Evolutionary conservation across 2,113 vertebrate genomes (phyloP).

Genomic region (Phylloscopus trochiloides): DNA sequence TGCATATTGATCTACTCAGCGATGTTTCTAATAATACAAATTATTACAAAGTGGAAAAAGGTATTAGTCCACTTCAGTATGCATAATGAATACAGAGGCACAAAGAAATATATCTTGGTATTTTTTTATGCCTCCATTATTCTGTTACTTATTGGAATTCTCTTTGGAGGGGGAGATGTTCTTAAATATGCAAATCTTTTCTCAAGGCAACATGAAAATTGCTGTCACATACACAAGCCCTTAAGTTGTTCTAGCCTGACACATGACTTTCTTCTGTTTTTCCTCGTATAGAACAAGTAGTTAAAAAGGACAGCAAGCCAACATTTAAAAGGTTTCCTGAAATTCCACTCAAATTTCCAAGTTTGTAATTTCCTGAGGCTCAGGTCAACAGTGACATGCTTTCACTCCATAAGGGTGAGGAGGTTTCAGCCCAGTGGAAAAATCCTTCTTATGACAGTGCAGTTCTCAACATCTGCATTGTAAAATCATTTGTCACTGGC

Average conservation of each 20-base stretch:
- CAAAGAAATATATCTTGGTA: not conserved
- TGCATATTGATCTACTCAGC: not conserved
- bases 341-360: not conserved
- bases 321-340: not conserved
- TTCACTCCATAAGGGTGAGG: not conserved
- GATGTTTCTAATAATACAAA: not conserved
- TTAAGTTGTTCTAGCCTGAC: not conserved
- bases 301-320: not conserved
- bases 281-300: not conserved
- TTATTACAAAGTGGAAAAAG: not conserved
- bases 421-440: not conserved
- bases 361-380: not conserved
- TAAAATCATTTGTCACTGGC: not conserved
- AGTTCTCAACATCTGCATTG: not conserved
- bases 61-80: not conserved
- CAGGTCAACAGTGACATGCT: not conserved
- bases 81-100: not conserved
- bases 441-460: not conserved
- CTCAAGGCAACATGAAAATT: not conserved
- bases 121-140: not conserved
- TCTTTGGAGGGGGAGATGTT: not conserved
- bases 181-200: not conserved
- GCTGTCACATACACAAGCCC: not conserved
- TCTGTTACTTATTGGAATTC: not conserved
- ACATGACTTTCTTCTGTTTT: not conserved